A percentile compares a stretch with the other conserved stretches of the same genome.
Conservation (phyloP, 2,797 vertebrate species). For the Sciaenops ocellatus region DNA sequence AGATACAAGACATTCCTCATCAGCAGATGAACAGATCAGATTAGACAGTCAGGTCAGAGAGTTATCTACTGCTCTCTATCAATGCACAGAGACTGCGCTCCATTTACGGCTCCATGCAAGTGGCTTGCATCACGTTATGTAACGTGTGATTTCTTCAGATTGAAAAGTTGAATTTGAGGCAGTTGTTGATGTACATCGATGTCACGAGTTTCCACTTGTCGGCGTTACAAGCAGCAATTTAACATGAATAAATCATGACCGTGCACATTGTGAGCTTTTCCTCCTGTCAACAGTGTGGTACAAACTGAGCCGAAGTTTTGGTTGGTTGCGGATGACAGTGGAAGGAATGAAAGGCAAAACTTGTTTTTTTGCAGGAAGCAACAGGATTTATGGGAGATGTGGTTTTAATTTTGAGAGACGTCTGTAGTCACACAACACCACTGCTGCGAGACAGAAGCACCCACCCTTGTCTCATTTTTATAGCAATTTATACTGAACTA, state of each 20-base stretch:
- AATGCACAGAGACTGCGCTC: background rate
- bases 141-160: conserved; percentile 18
- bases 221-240: background rate
- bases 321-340: conserved; percentile 20
- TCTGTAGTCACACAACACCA: conserved; percentile 19
- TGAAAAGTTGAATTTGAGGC: conserved; percentile 10
- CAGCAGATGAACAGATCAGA: conserved; percentile 43
- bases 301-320: background rate
- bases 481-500: conserved; percentile 10
- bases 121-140: conserved; percentile 23
- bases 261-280: conserved; percentile 11
- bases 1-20: conserved; percentile 26
- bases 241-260: conserved; percentile 19
- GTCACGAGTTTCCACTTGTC: background rate
- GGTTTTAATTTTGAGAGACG: conserved; percentile 48
- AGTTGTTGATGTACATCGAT: background rate
- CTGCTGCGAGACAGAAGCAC: conserved; percentile 30
- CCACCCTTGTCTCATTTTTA: conserved; percentile 6
- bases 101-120: conserved; percentile 33
- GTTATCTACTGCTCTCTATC: conserved; percentile 38
- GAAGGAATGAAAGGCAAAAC: conserved; percentile 16
- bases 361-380: conserved; percentile 17
- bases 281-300: background rate
- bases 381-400: conserved; percentile 52
- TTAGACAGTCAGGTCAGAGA: conserved; percentile 38